Conservation (phyloP, 2,888 invertebrate species). For the Teleiodes luculella region DNA sequence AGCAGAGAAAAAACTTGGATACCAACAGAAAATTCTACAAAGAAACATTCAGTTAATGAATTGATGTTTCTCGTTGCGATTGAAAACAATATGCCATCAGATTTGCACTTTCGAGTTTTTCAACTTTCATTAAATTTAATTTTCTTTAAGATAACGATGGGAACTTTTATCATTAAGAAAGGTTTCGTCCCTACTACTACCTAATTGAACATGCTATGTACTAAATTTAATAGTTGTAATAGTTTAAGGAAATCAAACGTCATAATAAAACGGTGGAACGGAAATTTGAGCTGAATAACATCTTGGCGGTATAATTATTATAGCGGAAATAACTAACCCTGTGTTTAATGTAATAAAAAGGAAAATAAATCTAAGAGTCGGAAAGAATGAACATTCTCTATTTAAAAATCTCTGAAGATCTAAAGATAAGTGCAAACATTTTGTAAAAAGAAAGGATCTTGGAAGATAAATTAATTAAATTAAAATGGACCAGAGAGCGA, state of each 20-base stretch:
- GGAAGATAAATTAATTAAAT: too few relatives aligned
- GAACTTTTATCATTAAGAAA: constrained; percentile 1
- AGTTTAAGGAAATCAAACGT: constrained; percentile 34
- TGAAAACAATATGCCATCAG: constrained; percentile 11
- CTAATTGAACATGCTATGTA: not conserved
- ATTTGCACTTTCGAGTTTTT: not conserved
- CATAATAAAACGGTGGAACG: not conserved
- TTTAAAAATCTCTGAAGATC: too few relatives aligned
- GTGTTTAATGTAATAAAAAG: too few relatives aligned
- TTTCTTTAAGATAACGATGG: not conserved
- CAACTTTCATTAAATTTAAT: not conserved
- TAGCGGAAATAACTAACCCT: not conserved
- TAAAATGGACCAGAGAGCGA: too few relatives aligned
- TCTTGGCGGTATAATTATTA: not conserved
- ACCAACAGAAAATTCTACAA: constrained; percentile 3
- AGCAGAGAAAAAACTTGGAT: constrained; percentile 30
- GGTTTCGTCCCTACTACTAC: not conserved
- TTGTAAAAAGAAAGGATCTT: too few relatives aligned
- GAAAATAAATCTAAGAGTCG: too few relatives aligned
- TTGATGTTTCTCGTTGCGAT: constrained; percentile 5
- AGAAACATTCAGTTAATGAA: constrained; percentile 8
- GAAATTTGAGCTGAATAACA: not conserved
- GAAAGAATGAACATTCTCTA: too few relatives aligned
- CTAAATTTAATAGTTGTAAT: not conserved
- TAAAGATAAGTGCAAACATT: too few relatives aligned